Evolutionary conservation across 1,140 invertebrate species (phyloP).

Genomic region (Drosophila tani): DNA sequence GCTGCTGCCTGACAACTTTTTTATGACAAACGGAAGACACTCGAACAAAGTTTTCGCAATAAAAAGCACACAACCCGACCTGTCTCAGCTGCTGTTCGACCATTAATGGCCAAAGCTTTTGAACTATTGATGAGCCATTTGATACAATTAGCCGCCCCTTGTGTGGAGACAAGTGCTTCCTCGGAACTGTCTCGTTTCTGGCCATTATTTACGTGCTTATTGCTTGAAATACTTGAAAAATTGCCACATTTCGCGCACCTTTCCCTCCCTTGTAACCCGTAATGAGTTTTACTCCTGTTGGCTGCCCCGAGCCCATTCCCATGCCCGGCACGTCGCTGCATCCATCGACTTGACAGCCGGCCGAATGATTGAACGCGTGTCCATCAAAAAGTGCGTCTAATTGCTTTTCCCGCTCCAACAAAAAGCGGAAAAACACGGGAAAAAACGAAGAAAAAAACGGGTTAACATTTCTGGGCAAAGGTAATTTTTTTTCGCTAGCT

Average conservation of each 20-base stretch:
- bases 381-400: conserved; percentile 81
- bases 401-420: conserved; percentile 67
- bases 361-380: conserved; percentile 81
- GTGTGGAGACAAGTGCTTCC: conserved; percentile 37
- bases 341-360: conserved; percentile 73
- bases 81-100: conserved; percentile 40
- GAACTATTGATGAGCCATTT: conserved; percentile 81
- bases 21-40: conserved; percentile 80
- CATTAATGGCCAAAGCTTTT: conserved; percentile 64
- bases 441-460: conserved; percentile 46
- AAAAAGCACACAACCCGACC: conserved; percentile 52
- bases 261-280: conserved; percentile 40
- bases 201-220: conserved; percentile 72
- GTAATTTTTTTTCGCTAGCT: conserved; percentile 65
- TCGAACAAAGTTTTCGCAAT: conserved; percentile 71
- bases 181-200: neutral
- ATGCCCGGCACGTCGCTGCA: conserved; percentile 66
- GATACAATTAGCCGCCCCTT: conserved; percentile 61
- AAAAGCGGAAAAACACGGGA: conserved; percentile 23
- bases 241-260: conserved; percentile 68
- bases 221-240: conserved; percentile 73
- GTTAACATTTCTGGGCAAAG: conserved; percentile 61
- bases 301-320: conserved; percentile 36
- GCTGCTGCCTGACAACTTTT: conserved; percentile 34
- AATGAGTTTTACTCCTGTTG: conserved; percentile 65